Evolutionary conservation across 2,888 invertebrate genomes (phyloP).

Genomic region (Abscondita cerata): DNA sequence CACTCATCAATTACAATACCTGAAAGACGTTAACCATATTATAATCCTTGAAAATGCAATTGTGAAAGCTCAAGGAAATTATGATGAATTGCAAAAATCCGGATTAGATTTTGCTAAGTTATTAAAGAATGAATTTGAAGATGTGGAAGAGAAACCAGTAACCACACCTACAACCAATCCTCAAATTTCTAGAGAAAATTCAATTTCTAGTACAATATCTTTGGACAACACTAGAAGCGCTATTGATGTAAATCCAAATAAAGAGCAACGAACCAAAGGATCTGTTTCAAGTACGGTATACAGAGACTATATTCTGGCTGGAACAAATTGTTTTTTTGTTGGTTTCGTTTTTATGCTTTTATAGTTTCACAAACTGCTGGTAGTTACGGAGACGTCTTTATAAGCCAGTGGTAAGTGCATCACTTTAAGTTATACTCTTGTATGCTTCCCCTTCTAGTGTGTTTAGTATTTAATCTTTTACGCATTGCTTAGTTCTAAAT

Average conservation of each 20-base stretch:
- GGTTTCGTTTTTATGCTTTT: conserved; percentile 63
- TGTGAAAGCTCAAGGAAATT: conserved; percentile 65
- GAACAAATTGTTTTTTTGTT: conserved; percentile 75
- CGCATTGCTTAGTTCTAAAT: no score
- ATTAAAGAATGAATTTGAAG: conserved; percentile 64
- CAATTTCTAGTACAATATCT: neutral
- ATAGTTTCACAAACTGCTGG: conserved; percentile 58
- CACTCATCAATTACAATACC: conserved; percentile 85
- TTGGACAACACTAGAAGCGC: conserved; percentile 59
- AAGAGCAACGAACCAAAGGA: conserved; percentile 67
- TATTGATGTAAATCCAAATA: neutral
- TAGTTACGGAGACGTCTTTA: conserved; percentile 80
- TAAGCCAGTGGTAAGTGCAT: conserved; percentile 76
- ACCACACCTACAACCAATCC: conserved; percentile 69
- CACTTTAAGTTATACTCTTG: no score
- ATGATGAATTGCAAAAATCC: conserved; percentile 68
- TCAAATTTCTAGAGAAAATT: neutral
- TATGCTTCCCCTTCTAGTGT: no score
- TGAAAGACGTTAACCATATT: conserved; percentile 65
- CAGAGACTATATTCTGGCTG: conserved; percentile 73
- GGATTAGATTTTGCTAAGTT: conserved; percentile 75
- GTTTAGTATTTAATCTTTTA: neutral
- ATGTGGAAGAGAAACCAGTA: conserved; percentile 72
- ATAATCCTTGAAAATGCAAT: conserved; percentile 63
- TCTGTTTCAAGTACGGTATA: conserved; percentile 64